Conservation (phyloP, 2,888 invertebrate species). For the Dicyrtoma fusca region DNA sequence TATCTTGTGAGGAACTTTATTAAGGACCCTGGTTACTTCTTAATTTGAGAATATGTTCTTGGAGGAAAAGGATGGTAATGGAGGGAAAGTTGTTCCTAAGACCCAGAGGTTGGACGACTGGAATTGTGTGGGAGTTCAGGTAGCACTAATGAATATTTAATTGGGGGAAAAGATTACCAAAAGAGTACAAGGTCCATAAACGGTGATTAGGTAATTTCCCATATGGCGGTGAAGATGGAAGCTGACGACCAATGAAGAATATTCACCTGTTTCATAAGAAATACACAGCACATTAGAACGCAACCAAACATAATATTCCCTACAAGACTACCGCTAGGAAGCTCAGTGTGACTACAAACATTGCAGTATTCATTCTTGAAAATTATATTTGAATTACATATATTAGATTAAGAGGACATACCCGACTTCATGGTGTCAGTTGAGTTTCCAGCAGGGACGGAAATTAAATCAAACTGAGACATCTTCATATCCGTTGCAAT, state of each 20-base stretch:
- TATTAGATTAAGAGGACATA: too few species aligned
- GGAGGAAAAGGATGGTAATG: neutral
- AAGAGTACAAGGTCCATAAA: constrained; percentile 63
- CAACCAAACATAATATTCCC: too few species aligned
- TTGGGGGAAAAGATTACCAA: constrained; percentile 58
- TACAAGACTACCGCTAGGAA: too few species aligned
- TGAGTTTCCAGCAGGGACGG: constrained; percentile 72
- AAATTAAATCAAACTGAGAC: constrained; percentile 81
- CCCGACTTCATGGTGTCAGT: constrained; percentile 62
- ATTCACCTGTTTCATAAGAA: constrained; percentile 58
- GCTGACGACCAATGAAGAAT: constrained; percentile 62
- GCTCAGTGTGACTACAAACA: too few species aligned
- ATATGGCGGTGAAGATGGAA: constrained; percentile 68
- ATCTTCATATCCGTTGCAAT: constrained; percentile 81
- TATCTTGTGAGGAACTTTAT: neutral
- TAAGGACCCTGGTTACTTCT: too few species aligned
- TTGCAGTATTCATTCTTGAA: too few species aligned
- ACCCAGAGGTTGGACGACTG: too few species aligned
- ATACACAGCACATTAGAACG: neutral
- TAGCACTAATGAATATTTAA: neutral
- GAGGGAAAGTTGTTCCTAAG: neutral
- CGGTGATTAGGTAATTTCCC: constrained; percentile 70
- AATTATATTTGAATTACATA: too few species aligned
- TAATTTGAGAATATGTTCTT: too few species aligned
- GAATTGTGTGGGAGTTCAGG: too few species aligned